Conservation (phyloP, 2,888 invertebrate species). For the Balanococcus diminutus region DNA sequence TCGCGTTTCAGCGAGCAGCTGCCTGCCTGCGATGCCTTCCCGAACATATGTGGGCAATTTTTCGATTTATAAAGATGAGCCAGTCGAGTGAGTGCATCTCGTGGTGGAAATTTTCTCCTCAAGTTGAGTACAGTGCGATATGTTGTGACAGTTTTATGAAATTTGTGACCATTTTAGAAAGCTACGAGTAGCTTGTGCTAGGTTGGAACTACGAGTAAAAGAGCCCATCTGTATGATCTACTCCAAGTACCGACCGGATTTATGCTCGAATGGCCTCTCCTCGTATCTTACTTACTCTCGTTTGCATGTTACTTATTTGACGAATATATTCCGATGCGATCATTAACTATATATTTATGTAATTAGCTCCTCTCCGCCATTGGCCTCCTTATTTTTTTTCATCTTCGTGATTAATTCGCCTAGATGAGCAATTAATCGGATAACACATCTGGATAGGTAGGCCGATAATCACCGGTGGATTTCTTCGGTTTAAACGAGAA, state of each 20-base stretch:
- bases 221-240: background rate
- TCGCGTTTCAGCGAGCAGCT: background rate
- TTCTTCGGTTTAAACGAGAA: too few species aligned
- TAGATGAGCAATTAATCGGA: background rate
- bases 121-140: too few species aligned
- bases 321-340: background rate
- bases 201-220: background rate
- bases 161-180: background rate
- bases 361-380: background rate
- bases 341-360: constrained; percentile 16
- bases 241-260: background rate
- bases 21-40: background rate
- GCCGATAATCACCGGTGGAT: too few species aligned
- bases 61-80: background rate
- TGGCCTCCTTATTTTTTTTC: background rate
- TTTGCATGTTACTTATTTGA: background rate
- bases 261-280: background rate
- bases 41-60: background rate
- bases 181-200: background rate
- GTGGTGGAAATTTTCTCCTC: too few species aligned
- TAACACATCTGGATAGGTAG: too few species aligned
- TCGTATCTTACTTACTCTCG: background rate
- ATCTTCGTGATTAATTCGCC: background rate
- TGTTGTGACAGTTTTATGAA: too few species aligned
- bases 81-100: too few species aligned